Evolutionary conservation across 1,140 invertebrate species (phyloP).

Genomic region (Cyclina sinensis): DNA sequence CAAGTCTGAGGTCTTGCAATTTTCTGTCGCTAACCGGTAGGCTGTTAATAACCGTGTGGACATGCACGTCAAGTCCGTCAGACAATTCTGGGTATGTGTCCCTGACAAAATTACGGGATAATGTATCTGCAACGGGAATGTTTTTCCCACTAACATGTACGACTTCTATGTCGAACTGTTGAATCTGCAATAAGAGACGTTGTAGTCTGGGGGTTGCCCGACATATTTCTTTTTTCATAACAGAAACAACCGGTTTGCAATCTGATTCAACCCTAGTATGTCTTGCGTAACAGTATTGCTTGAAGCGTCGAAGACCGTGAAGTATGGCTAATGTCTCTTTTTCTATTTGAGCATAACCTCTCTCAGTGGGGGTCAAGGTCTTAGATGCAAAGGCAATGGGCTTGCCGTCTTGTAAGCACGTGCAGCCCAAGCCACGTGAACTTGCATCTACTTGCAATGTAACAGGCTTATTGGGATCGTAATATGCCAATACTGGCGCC

Average conservation of each 20-base stretch:
- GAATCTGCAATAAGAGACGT: constrained; percentile 10
- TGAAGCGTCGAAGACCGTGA: constrained; percentile 77
- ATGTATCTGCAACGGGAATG: constrained; percentile 36
- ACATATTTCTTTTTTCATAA: constrained; percentile 41
- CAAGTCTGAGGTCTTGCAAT: not conserved
- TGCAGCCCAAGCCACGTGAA: constrained; percentile 71
- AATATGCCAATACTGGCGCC: not conserved
- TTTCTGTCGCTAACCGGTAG: constrained; percentile 22
- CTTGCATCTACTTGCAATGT: constrained; percentile 1
- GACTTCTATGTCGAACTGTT: constrained; percentile 34
- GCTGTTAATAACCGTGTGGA: not conserved
- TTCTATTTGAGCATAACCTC: not conserved
- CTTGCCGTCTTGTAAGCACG: not conserved
- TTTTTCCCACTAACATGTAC: constrained; percentile 12
- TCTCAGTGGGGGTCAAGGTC: constrained; percentile 9
- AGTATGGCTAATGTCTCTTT: constrained; percentile 86
- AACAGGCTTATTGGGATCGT: not conserved
- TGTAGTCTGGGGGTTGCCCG: constrained; percentile 13
- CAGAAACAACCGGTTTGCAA: constrained; percentile 77
- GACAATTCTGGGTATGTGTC: constrained; percentile 35
- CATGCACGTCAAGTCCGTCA: constrained; percentile 20
- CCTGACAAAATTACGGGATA: constrained; percentile 15
- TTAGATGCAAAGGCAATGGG: constrained; percentile 34
- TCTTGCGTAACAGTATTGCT: constrained; percentile 43
- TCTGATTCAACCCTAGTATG: constrained; percentile 78